These are phyloP conservation scores for Octopus sinensis DNA, from an alignment of 1,140 invertebrate genomes.

Conservation along the genomic window DNA sequence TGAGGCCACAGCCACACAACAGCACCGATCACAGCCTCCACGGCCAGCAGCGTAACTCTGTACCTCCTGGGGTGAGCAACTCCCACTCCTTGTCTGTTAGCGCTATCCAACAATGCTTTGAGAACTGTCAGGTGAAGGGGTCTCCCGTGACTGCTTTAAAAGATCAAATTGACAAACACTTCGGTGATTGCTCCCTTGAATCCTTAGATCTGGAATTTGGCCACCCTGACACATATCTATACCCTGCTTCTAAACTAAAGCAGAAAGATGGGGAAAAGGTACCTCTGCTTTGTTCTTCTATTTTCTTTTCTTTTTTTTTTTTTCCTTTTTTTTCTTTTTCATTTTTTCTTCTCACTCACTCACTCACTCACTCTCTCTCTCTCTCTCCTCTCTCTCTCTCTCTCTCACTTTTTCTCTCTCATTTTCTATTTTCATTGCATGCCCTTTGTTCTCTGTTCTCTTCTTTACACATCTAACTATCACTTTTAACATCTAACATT, in stretches of 20 bases:
- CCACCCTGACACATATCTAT: background rate
- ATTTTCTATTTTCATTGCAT: background rate
- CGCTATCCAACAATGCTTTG: slow-evolving; percentile 38
- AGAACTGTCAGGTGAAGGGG: slow-evolving; percentile 43
- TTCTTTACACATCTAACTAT: background rate
- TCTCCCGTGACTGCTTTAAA: slow-evolving; percentile 54
- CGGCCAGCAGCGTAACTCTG: slow-evolving; percentile 27
- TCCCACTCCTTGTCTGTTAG: slow-evolving; percentile 28
- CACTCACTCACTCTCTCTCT: background rate
- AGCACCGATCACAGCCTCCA: background rate
- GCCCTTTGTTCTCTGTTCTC: background rate
- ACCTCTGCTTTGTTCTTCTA: background rate
- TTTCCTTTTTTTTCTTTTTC: background rate
- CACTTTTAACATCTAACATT: too few species aligned
- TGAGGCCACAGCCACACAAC: background rate
- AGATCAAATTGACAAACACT: slow-evolving; percentile 47
- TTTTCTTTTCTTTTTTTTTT: background rate
- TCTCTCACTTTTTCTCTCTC: background rate
- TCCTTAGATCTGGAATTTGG: background rate
- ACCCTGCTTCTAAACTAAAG: slow-evolving; percentile 2
- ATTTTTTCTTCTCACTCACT: background rate
- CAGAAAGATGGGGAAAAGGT: slow-evolving; percentile 7
- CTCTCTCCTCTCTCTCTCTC: background rate
- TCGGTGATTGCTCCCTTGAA: background rate
- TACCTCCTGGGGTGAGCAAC: slow-evolving; percentile 27